A percentile compares a stretch with the other conserved stretches of the same genome.
Conservation (phyloP, 2,888 invertebrate genomes). For the Cataglyphis albicans region DNA sequence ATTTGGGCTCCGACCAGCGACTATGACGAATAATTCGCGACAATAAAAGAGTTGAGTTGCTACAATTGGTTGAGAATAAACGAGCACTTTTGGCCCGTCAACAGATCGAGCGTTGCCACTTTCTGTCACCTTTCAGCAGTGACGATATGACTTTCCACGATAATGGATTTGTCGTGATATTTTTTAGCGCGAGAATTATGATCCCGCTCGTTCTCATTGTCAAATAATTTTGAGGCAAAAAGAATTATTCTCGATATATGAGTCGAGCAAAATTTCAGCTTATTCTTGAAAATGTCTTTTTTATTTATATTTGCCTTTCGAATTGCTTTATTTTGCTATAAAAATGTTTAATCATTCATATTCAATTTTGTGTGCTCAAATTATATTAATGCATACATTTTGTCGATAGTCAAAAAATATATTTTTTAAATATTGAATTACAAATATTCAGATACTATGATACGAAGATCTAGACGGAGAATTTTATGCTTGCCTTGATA, state of each 20-base stretch:
- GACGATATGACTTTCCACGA: slow-evolving; percentile 36
- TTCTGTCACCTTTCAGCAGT: slow-evolving; percentile 1
- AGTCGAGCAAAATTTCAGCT: not conserved
- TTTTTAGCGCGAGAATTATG: slow-evolving; percentile 16
- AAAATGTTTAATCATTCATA: not conserved
- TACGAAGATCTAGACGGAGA: not conserved
- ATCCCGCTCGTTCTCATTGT: not conserved
- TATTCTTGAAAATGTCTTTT: not conserved
- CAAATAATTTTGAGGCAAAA: too few species aligned
- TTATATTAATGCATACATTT: not conserved
- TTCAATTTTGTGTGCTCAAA: not conserved
- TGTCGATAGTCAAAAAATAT: not conserved
- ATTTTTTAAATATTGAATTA: slow-evolving; percentile 18
- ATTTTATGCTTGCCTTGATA: slow-evolving; percentile 2
- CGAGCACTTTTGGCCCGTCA: slow-evolving; percentile 36
- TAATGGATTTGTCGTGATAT: slow-evolving; percentile 36
- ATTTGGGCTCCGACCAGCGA: slow-evolving; percentile 71
- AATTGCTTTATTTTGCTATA: not conserved
- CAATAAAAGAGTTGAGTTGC: slow-evolving; percentile 60
- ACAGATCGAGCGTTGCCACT: slow-evolving; percentile 43
- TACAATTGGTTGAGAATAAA: slow-evolving; percentile 47
- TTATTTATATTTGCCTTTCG: not conserved
- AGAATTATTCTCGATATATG: not conserved
- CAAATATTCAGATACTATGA: slow-evolving; percentile 3
- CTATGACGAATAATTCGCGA: slow-evolving; percentile 71